phyloP scores from a whole-genome alignment of 2,113 vertebrate species.

The Forbesichthys agassizii region DNA sequence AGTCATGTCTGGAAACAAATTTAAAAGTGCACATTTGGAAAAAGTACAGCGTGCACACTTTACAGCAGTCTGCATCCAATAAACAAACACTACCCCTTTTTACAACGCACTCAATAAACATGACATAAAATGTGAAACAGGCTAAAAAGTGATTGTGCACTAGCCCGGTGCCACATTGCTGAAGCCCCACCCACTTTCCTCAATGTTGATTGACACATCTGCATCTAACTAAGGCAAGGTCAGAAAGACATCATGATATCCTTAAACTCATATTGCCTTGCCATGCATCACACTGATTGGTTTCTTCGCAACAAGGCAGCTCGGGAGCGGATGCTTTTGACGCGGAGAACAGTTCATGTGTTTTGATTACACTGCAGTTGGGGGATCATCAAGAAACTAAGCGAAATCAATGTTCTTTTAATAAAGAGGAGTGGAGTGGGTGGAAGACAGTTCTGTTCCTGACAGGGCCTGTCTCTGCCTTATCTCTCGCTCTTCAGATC shows the following conservation, averaged over 20 bases:
- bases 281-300: conserved; percentile 18
- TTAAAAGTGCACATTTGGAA: too few species aligned
- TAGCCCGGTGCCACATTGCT: too few species aligned
- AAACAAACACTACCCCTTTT: too few species aligned
- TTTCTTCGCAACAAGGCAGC: conserved; percentile 55
- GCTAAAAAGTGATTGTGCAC: too few species aligned
- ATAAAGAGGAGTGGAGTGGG: conserved; percentile 72
- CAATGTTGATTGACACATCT: too few species aligned
- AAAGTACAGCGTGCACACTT: too few species aligned
- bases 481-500: conserved; percentile 71
- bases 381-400: conserved; percentile 71
- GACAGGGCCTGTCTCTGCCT: conserved; percentile 67
- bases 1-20: too few species aligned
- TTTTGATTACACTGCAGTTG: conserved; percentile 65
- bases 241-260: conserved; percentile 24
- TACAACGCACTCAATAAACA: too few species aligned
- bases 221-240: too few species aligned
- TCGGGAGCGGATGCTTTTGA: conserved; percentile 49
- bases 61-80: too few species aligned
- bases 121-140: too few species aligned
- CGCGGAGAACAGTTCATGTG: conserved; percentile 67
- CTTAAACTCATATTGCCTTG: not conserved
- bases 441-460: conserved; percentile 65
- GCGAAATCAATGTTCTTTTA: conserved; percentile 77
- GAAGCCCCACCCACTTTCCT: too few species aligned